Conservation (phyloP, 2,113 vertebrate genomes). For the Pluvialis apricaria region DNA sequence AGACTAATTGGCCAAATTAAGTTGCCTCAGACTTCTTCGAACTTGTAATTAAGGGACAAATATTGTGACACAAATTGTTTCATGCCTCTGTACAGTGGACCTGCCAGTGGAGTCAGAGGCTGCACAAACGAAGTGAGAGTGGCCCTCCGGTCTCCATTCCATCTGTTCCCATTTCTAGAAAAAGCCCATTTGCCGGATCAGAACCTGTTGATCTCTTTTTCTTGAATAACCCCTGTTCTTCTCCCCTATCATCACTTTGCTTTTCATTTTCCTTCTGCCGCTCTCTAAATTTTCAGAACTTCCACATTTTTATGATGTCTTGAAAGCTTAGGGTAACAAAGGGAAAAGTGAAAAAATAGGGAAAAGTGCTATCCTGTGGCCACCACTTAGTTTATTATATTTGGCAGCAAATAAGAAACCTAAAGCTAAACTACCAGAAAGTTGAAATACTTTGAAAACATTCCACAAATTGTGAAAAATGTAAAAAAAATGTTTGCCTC, state of each 20-base stretch:
- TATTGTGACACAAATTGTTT: background rate
- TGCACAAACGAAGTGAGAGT: background rate
- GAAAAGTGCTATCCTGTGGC: background rate
- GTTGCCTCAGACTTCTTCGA: background rate
- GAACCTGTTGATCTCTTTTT: background rate
- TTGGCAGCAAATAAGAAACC: conserved; percentile 35
- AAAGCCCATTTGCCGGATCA: background rate
- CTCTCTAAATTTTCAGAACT: background rate
- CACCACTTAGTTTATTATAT: conserved; percentile 1
- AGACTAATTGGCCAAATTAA: background rate
- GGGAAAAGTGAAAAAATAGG: background rate
- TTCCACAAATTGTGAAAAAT: conserved; percentile 1
- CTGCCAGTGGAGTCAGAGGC: background rate
- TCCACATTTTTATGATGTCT: conserved; percentile 8
- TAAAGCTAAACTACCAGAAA: conserved; percentile 3
- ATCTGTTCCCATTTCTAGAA: background rate
- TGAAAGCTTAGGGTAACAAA: conserved; percentile 24
- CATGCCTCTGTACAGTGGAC: background rate
- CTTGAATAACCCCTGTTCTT: background rate
- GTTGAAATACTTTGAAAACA: background rate
- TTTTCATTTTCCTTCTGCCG: background rate
- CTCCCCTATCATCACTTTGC: background rate
- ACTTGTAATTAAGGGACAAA: background rate
- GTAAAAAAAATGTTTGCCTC: background rate
- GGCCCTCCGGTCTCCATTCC: background rate